A percentile compares a stretch with the other conserved stretches of the same genome.
Evolutionary conservation across 2,888 invertebrate genomes (phyloP).

Genomic region (Meganola albula): DNA sequence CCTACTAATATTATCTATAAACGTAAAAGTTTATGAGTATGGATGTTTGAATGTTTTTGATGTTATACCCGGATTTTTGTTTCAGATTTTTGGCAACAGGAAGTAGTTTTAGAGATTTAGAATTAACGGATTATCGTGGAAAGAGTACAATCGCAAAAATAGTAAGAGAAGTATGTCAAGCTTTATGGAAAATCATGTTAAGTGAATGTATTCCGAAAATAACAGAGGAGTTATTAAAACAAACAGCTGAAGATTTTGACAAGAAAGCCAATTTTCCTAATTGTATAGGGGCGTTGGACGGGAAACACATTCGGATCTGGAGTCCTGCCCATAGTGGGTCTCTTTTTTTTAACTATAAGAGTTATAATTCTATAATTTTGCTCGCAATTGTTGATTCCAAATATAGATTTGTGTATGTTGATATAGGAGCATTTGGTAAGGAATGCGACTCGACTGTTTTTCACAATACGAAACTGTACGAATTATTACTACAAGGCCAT

Average conservation of each 20-base stretch:
- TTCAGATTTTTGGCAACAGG: conserved; percentile 13
- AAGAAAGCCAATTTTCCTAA: conserved; percentile 30
- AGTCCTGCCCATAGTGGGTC: conserved; percentile 29
- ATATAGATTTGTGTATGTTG: conserved; percentile 2
- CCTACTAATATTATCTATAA: too few relatives aligned
- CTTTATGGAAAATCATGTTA: conserved; percentile 13
- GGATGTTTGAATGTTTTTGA: too few relatives aligned
- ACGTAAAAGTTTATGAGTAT: too few relatives aligned
- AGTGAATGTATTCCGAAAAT: conserved; percentile 11
- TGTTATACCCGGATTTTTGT: too few relatives aligned
- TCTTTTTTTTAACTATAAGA: conserved; percentile 37
- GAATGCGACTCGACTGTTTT: conserved; percentile 13
- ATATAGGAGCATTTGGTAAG: conserved; percentile 8
- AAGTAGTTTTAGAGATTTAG: conserved; percentile 11
- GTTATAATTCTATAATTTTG: conserved; percentile 34
- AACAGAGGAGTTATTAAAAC: conserved; percentile 9
- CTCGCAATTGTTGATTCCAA: conserved; percentile 8
- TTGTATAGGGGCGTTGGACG: conserved; percentile 36
- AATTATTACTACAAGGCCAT: conserved; percentile 3
- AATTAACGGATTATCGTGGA: conserved; percentile 14
- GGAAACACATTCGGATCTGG: conserved; percentile 32
- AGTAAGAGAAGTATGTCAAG: conserved; percentile 10
- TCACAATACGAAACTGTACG: conserved; percentile 9
- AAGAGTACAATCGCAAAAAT: conserved; percentile 12
- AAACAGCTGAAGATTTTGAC: conserved; percentile 7